phyloP scores from a whole-genome alignment of 1,140 invertebrate genomes.

The Coenobita brevimanus region DNA sequence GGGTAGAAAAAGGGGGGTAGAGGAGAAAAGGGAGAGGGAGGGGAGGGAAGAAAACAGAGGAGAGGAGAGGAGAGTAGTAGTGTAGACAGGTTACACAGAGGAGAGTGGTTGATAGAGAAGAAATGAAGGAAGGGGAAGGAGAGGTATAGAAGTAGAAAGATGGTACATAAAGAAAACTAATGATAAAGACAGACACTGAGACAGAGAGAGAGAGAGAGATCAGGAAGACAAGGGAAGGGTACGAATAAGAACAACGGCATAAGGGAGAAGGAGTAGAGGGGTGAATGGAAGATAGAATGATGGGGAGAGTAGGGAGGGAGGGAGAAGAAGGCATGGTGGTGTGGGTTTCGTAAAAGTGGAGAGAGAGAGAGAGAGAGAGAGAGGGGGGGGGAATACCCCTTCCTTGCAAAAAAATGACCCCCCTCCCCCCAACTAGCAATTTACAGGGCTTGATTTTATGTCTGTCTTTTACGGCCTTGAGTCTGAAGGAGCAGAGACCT shows the following conservation, averaged over 20 bases:
- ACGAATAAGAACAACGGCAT: not conserved
- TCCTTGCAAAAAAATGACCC: not conserved
- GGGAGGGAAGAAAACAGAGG: not conserved
- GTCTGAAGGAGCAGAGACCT: no score
- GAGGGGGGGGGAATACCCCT: not conserved
- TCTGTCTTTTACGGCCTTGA: no score
- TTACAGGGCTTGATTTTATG: no score
- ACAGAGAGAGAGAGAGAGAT: not conserved
- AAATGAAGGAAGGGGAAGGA: not conserved
- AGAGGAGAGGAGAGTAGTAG: not conserved
- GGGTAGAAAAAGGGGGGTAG: no score
- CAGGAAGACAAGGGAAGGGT: not conserved
- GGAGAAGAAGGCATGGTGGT: not conserved
- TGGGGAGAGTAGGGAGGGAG: not conserved
- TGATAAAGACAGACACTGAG: not conserved
- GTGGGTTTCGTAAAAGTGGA: no score
- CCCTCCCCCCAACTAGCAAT: no score
- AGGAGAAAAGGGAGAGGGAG: no score
- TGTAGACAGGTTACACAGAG: not conserved
- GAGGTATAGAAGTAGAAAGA: not conserved
- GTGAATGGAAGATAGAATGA: not conserved
- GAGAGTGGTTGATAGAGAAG: not conserved
- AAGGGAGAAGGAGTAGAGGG: not conserved
- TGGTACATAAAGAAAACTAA: not conserved
- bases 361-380: not conserved